Conservation (phyloP, 2,113 vertebrate species). For the Nycticebus coucang region DNA sequence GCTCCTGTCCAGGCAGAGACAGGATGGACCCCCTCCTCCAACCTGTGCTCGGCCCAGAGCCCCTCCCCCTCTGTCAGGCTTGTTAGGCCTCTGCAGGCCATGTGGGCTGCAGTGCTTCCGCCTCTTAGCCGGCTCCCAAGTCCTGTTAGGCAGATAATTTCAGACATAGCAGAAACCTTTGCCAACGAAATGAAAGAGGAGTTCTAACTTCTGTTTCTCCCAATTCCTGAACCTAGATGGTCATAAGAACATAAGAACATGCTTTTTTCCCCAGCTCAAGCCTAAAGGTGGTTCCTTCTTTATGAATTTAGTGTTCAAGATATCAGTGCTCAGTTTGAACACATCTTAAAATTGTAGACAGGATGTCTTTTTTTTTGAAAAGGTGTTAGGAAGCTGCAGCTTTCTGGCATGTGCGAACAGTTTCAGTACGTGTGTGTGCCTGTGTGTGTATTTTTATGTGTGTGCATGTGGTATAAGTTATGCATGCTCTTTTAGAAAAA, state of each 20-base stretch:
- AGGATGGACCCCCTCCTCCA: neutral
- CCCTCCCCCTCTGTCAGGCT: neutral
- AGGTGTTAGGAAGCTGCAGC: neutral
- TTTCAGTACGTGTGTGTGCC: neutral
- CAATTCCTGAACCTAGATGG: neutral
- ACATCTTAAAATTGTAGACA: neutral
- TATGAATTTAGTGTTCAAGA: neutral
- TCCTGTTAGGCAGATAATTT: neutral
- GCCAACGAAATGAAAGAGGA: neutral
- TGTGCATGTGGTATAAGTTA: neutral
- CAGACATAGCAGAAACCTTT: neutral
- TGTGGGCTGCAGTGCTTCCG: neutral
- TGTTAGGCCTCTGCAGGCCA: rapidly evolving
- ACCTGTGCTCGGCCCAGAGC: neutral
- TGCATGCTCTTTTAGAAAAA: neutral
- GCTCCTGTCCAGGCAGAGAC: neutral
- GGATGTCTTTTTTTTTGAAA: neutral
- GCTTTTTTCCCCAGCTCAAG: neutral
- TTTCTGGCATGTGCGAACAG: neutral
- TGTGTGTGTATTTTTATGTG: neutral
- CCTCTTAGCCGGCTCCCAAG: neutral
- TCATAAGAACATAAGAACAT: neutral
- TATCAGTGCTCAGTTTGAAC: neutral
- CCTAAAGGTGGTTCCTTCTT: neutral
- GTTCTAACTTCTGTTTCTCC: neutral